Conservation (phyloP, 2,113 vertebrate species). For the Tragelaphus imberbis region DNA sequence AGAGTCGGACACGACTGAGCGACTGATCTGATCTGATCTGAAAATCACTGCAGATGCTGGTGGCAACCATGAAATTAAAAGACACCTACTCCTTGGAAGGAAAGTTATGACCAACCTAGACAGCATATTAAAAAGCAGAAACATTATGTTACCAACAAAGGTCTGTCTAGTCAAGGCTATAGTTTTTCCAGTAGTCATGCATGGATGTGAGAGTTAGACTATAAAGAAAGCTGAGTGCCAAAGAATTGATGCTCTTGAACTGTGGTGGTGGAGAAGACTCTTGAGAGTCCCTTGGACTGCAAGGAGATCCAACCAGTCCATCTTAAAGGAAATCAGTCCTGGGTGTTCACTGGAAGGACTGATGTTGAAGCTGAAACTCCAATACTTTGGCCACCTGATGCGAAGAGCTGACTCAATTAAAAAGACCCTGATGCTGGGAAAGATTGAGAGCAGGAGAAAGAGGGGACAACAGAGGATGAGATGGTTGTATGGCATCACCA, state of each 20-base stretch:
- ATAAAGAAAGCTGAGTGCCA: background rate
- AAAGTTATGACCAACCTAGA: background rate
- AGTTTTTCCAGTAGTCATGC: background rate
- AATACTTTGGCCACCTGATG: background rate
- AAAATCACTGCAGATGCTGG: background rate
- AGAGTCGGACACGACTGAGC: no score
- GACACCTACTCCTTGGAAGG: background rate
- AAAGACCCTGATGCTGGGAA: background rate
- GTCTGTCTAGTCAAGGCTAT: background rate
- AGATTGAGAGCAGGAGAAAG: background rate
- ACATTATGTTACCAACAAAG: background rate
- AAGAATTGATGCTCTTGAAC: background rate
- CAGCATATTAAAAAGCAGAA: background rate
- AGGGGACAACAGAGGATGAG: background rate
- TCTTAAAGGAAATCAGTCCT: background rate
- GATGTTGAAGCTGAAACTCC: background rate
- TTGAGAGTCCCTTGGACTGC: background rate
- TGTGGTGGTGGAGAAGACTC: background rate
- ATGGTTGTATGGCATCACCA: background rate
- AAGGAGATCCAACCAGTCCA: background rate
- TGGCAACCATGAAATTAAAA: background rate
- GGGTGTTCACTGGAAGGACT: background rate
- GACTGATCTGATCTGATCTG: no score
- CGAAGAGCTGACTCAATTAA: fast-evolving
- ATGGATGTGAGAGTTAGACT: background rate